A percentile compares a stretch with the other conserved stretches of the same genome.
Conservation (phyloP, 2,888 invertebrate genomes). For the Synanthedon andrenaeformis region DNA sequence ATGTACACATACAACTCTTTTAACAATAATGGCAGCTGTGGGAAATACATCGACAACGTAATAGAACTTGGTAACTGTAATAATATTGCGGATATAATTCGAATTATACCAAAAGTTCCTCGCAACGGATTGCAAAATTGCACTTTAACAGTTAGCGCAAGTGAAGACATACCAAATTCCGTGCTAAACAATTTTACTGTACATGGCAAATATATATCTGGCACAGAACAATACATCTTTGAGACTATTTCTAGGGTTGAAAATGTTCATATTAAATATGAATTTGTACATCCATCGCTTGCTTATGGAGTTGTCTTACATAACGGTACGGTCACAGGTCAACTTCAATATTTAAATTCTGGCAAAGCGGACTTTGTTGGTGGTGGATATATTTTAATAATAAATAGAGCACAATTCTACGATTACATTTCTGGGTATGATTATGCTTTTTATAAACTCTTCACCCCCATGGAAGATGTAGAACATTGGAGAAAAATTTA, state of each 20-base stretch:
- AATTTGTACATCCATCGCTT: neutral
- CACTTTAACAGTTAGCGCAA: conserved; percentile 23
- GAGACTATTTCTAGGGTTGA: conserved; percentile 23
- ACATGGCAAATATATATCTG: conserved; percentile 17
- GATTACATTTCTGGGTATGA: conserved; percentile 37
- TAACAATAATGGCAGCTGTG: conserved; percentile 21
- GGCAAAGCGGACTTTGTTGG: conserved; percentile 26
- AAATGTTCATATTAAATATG: conserved; percentile 22
- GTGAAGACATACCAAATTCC: conserved; percentile 23
- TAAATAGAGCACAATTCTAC: conserved; percentile 30
- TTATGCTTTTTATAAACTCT: conserved; percentile 23
- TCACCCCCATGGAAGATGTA: conserved; percentile 20
- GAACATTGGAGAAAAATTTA: conserved; percentile 34
- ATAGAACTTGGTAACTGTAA: conserved; percentile 22
- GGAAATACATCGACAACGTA: conserved; percentile 13
- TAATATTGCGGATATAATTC: conserved; percentile 6
- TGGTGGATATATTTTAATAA: conserved; percentile 31
- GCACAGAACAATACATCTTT: conserved; percentile 36
- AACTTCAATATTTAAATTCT: conserved; percentile 23
- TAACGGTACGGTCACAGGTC: conserved; percentile 31
- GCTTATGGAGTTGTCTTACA: conserved; percentile 24
- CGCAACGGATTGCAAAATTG: conserved; percentile 21
- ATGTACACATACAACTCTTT: conserved; percentile 29
- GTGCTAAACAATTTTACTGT: conserved; percentile 21
- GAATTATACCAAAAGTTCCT: conserved; percentile 13